phyloP scores from a whole-genome alignment of 1,140 invertebrate species.

The Papilio xuthus region DNA sequence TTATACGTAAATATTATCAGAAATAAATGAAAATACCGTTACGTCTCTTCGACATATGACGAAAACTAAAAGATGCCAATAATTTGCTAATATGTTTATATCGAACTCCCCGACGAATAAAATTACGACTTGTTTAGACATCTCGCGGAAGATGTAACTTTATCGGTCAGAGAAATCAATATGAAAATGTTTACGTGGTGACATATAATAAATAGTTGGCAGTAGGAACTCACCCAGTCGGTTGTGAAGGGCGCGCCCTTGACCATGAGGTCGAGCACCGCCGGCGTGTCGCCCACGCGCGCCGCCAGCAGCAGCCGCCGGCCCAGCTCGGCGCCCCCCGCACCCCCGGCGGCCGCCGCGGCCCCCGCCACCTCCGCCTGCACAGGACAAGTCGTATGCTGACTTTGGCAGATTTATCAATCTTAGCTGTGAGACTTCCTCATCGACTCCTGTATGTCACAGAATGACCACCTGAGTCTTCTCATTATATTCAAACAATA shows the following conservation, averaged over 20 bases:
- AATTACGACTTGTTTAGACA: too few relatives aligned
- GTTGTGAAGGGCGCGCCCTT: constrained; percentile 95
- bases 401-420: too few relatives aligned
- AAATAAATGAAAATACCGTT: too few relatives aligned
- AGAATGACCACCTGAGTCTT: background rate
- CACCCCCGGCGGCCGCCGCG: constrained; percentile 37
- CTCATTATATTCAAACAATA: background rate
- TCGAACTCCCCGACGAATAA: too few relatives aligned
- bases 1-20: too few relatives aligned
- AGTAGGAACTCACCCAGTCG: constrained; percentile 88
- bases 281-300: constrained; percentile 88
- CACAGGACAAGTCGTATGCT: background rate
- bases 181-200: background rate
- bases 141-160: too few relatives aligned
- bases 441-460: background rate
- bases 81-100: too few relatives aligned
- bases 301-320: constrained; percentile 91
- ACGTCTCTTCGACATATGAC: too few relatives aligned
- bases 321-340: constrained; percentile 86
- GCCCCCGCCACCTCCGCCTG: constrained; percentile 43
- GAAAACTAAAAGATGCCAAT: too few relatives aligned
- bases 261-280: constrained; percentile 90
- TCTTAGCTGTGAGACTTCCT: too few relatives aligned
- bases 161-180: too few relatives aligned
- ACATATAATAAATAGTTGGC: background rate